Evolutionary conservation across 2,888 invertebrate genomes (phyloP).

Genomic region (Drosophila recens): DNA sequence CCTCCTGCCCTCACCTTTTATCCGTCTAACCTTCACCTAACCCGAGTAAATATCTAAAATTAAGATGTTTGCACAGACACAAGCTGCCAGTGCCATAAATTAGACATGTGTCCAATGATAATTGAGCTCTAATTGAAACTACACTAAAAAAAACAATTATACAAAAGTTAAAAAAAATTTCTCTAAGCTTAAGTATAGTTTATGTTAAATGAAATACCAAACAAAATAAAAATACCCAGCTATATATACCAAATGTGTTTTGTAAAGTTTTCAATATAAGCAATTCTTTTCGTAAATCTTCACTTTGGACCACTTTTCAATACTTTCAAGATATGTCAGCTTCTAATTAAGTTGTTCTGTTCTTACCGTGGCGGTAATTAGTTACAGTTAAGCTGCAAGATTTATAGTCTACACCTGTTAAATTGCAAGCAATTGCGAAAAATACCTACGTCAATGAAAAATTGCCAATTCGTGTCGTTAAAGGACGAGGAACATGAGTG

Average conservation of each 20-base stretch:
- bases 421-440: slow-evolving; percentile 16
- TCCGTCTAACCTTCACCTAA: background rate
- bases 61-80: slow-evolving; percentile 35
- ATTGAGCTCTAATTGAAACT: slow-evolving; percentile 46
- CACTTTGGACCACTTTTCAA: background rate
- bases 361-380: slow-evolving; percentile 33
- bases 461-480: slow-evolving; percentile 34
- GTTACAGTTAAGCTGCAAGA: slow-evolving; percentile 42
- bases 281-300: background rate
- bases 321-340: slow-evolving; percentile 9
- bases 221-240: background rate
- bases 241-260: background rate
- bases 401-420: slow-evolving; percentile 33
- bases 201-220: background rate
- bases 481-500: background rate
- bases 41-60: slow-evolving; percentile 24
- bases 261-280: background rate
- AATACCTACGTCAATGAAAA: slow-evolving; percentile 48
- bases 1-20: background rate
- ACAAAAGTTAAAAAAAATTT: too few species aligned
- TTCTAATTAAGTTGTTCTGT: slow-evolving; percentile 38
- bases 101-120: slow-evolving; percentile 57
- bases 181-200: too few species aligned
- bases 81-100: slow-evolving; percentile 34
- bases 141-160: background rate